phyloP scores from a whole-genome alignment of 2,113 vertebrate species.

The Polypterus bichir region DNA sequence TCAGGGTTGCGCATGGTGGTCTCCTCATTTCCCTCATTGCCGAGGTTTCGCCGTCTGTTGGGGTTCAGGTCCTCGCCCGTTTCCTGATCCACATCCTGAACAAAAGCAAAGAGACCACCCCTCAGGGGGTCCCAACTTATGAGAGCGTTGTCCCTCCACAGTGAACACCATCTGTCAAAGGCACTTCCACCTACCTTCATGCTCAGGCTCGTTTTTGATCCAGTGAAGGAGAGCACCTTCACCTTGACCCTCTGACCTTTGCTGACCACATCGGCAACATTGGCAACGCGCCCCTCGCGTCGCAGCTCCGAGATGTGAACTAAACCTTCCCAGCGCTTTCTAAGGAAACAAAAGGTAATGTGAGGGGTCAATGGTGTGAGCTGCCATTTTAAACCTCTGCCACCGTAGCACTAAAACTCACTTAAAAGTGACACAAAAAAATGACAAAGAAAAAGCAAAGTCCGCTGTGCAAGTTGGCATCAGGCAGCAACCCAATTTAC shows the following conservation, averaged over 20 bases:
- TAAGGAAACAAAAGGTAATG: constrained; percentile 19
- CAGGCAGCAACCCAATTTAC: no score
- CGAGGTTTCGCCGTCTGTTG: constrained; percentile 74
- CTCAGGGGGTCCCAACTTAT: not conserved
- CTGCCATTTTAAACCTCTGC: no score
- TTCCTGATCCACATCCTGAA: constrained; percentile 91
- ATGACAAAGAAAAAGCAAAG: no score
- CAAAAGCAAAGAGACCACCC: not conserved
- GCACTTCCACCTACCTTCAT: constrained; percentile 72
- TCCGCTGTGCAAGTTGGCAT: no score
- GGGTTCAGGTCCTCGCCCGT: constrained; percentile 92
- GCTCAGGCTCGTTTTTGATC: constrained; percentile 94
- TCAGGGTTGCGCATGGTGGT: constrained; percentile 85
- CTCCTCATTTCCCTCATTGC: constrained; percentile 73
- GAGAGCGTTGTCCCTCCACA: not conserved
- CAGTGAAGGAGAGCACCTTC: constrained; percentile 93
- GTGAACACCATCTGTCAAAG: not conserved
- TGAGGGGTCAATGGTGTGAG: no score
- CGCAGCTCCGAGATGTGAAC: constrained; percentile 95
- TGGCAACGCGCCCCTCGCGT: constrained; percentile 85
- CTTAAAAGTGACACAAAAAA: no score
- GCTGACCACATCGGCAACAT: constrained; percentile 91
- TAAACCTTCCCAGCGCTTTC: constrained; percentile 94
- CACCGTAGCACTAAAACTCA: no score
- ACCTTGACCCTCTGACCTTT: constrained; percentile 95